A percentile compares a stretch with the other conserved stretches of the same genome.
Conservation (phyloP, 2,797 vertebrate genomes). For the Naso thynnoides region DNA sequence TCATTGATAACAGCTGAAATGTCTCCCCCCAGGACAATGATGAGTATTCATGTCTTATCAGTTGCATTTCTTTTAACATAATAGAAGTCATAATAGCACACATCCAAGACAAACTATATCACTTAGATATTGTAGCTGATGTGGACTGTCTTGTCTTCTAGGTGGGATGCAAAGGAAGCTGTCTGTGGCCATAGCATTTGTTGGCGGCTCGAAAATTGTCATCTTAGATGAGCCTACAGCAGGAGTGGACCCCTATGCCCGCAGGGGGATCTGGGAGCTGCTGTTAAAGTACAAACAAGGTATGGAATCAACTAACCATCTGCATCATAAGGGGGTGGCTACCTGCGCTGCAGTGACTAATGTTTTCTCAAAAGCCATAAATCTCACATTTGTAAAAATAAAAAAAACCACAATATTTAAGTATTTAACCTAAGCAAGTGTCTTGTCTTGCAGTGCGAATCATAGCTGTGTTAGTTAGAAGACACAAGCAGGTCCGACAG, state of each 20-base stretch:
- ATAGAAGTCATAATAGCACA: neutral
- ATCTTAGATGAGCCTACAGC: conserved; percentile 98
- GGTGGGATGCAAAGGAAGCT: conserved; percentile 99
- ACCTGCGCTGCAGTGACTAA: too few species aligned
- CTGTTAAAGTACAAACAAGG: conserved; percentile 96
- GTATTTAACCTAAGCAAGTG: too few species aligned
- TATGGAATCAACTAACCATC: conserved; percentile 62
- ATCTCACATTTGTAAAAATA: too few species aligned
- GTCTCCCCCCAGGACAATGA: neutral
- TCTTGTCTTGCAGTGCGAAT: too few species aligned
- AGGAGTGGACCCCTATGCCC: conserved; percentile 97
- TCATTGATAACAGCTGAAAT: conserved; percentile 6
- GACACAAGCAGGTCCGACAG: too few species aligned
- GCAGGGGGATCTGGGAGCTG: conserved; percentile 98
- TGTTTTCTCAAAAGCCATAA: too few species aligned
- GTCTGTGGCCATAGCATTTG: conserved; percentile 96
- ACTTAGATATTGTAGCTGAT: neutral
- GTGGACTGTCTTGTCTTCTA: conserved; percentile 63
- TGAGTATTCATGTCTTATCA: conserved; percentile 2
- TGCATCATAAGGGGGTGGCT: too few species aligned
- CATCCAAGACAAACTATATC: neutral
- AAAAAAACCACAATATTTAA: too few species aligned
- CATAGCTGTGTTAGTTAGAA: too few species aligned
- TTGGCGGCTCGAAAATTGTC: conserved; percentile 95
- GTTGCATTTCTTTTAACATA: conserved; percentile 2